A percentile compares a stretch with the other conserved stretches of the same genome.
phyloP scores from a whole-genome alignment of 2,797 vertebrate genomes.

The Holocentrus rufus region DNA sequence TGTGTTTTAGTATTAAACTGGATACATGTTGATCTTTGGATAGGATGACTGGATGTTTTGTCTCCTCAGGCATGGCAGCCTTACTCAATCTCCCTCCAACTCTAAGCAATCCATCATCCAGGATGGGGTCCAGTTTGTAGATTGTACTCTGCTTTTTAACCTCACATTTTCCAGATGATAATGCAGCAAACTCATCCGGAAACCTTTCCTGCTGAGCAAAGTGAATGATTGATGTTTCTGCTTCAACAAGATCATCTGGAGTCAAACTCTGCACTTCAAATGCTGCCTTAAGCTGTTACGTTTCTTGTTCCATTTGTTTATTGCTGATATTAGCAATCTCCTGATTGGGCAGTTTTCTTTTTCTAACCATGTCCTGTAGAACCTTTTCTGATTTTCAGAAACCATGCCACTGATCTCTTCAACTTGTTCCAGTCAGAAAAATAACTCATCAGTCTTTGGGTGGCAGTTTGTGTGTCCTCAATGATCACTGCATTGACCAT shows the following conservation, averaged over 20 bases:
- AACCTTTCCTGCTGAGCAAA: conserved; percentile 9
- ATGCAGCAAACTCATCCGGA: neutral
- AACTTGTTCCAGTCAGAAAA: neutral
- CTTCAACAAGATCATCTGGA: conserved; percentile 4
- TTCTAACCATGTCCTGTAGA: neutral
- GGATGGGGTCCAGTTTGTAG: too few relatives aligned
- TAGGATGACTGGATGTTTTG: conserved; percentile 19
- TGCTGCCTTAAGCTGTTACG: neutral
- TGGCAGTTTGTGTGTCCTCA: too few relatives aligned
- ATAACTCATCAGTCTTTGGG: too few relatives aligned
- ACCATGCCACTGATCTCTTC: conserved; percentile 11
- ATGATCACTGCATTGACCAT: too few relatives aligned
- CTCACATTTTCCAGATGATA: neutral
- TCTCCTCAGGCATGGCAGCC: neutral
- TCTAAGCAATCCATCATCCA: too few relatives aligned
- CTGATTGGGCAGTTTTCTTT: conserved; percentile 2
- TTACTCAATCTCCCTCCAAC: too few relatives aligned
- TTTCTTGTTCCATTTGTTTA: neutral
- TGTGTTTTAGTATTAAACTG: neutral
- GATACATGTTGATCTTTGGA: conserved; percentile 22
- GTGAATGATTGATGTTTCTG: neutral
- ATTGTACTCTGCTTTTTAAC: neutral
- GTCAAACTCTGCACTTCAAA: neutral
- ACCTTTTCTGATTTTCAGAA: conserved; percentile 8
- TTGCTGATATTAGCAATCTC: neutral